These are phyloP conservation scores for Naja naja DNA, from an alignment of 2,113 vertebrate genomes.

Conservation along the genomic window DNA sequence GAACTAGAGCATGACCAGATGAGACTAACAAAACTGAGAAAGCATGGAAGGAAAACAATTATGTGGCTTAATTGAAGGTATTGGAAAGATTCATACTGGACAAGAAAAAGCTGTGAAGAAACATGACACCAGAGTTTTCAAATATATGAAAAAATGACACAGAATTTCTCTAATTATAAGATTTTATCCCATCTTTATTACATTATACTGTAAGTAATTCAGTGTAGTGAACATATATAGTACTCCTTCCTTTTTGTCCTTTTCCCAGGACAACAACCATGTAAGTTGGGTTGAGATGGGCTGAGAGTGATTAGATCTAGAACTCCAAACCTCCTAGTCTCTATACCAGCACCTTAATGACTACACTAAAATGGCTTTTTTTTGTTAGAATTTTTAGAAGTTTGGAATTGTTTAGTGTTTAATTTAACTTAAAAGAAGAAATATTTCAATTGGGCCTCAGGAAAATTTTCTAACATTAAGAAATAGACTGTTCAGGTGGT, in stretches of 20 bases:
- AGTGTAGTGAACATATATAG: background rate
- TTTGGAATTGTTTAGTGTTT: background rate
- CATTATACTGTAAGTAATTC: no score
- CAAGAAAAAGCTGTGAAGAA: background rate
- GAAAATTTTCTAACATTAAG: background rate
- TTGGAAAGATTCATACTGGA: background rate
- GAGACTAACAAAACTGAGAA: background rate
- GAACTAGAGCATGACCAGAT: background rate
- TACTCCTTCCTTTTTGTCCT: background rate
- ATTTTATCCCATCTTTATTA: background rate
- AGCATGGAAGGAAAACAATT: background rate
- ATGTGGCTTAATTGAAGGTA: background rate
- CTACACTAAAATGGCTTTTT: background rate
- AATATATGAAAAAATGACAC: background rate
- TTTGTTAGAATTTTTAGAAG: background rate
- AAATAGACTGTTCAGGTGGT: background rate
- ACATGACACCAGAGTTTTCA: background rate
- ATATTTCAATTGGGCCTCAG: background rate
- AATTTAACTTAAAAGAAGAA: background rate
- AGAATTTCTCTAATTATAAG: background rate
- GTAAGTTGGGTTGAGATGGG: background rate
- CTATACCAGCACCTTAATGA: background rate
- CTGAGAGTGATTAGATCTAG: background rate
- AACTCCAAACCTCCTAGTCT: background rate
- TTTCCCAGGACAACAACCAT: background rate